phyloP scores from a whole-genome alignment of 2,888 invertebrate species.

The Pristionchus maxplancki region DNA sequence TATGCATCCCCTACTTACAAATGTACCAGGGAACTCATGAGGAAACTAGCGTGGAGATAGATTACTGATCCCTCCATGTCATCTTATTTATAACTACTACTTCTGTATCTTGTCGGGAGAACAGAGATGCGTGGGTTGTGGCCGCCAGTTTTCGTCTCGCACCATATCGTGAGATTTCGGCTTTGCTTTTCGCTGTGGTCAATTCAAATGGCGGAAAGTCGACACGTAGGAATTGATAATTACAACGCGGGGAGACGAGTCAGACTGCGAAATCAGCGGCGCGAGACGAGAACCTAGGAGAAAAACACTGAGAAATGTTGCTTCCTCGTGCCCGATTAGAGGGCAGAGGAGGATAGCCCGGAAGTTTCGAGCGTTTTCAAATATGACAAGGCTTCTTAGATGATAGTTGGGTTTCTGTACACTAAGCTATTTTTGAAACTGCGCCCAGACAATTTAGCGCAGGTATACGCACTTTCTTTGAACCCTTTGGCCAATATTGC shows the following conservation, averaged over 20 bases:
- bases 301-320: neutral
- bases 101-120: too few relatives aligned
- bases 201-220: neutral
- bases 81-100: too few relatives aligned
- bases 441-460: neutral
- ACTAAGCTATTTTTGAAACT: too few relatives aligned
- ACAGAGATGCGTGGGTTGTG: neutral
- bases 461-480: neutral
- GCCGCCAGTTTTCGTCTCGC: neutral
- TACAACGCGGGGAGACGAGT: slow-evolving; percentile 16
- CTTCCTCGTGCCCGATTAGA: too few relatives aligned
- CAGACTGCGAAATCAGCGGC: slow-evolving; percentile 17
- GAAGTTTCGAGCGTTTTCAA: too few relatives aligned
- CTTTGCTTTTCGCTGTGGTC: slow-evolving; percentile 12
- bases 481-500: neutral
- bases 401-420: too few relatives aligned
- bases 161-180: neutral
- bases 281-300: neutral
- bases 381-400: too few relatives aligned
- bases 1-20: too few relatives aligned
- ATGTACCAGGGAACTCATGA: too few relatives aligned
- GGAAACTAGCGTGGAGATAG: too few relatives aligned
- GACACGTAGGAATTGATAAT: slow-evolving; percentile 36
- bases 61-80: too few relatives aligned
- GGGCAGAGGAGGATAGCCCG: too few relatives aligned